Evolutionary conservation across 1,140 invertebrate genomes (phyloP).

Genomic region (Alviniconcha marisindica): DNA sequence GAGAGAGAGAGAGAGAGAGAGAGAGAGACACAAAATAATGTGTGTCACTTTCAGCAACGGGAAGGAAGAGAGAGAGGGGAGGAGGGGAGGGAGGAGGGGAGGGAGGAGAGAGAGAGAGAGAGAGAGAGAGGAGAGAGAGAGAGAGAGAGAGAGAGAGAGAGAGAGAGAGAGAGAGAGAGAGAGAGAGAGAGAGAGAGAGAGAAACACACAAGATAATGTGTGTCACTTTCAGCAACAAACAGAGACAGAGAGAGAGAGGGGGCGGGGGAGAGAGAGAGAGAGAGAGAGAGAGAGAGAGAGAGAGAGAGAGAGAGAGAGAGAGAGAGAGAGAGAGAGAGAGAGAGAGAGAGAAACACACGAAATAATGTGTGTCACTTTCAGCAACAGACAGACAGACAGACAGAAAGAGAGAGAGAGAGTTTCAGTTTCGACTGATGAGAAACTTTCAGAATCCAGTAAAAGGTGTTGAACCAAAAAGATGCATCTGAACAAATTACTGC

Average conservation of each 20-base stretch:
- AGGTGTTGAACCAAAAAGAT: no score
- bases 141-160: neutral
- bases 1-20: neutral
- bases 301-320: neutral
- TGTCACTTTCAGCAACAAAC: neutral
- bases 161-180: neutral
- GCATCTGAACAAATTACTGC: no score
- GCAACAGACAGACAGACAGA: no score
- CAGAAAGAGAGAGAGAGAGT: no score
- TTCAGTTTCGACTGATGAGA: no score
- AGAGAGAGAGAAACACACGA: neutral
- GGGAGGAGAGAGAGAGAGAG: neutral
- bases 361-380: no score
- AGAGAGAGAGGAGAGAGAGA: neutral
- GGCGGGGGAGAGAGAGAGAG: neutral
- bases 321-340: neutral
- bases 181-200: neutral
- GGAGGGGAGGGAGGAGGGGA: neutral
- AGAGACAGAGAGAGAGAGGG: neutral
- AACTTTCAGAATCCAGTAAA: no score
- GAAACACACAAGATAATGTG: neutral
- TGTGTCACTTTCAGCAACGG: no score
- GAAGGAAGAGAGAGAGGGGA: neutral
- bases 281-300: slow-evolving; percentile 4
- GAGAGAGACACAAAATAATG: neutral